Percentiles rank a stretch among this genome's conserved stretches.
Evolutionary conservation across 1,140 invertebrate species (phyloP).

Genomic region (Pollicipes pollicipes): DNA sequence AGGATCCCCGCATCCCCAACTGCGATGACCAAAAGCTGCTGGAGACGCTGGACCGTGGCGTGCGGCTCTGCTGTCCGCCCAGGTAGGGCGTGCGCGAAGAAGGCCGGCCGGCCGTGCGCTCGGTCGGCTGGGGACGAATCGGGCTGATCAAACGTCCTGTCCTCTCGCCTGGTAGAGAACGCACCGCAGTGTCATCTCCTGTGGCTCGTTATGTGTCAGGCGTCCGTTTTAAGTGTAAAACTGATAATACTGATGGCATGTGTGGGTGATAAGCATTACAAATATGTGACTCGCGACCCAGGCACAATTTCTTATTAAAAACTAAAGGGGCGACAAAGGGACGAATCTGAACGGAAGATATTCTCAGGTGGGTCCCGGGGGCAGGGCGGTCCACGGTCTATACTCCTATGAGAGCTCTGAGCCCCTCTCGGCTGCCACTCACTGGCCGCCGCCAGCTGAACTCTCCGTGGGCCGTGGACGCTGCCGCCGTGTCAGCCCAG

Average conservation of each 20-base stretch:
- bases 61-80: not conserved
- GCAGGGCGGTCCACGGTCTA: too few relatives aligned
- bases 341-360: too few relatives aligned
- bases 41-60: not conserved
- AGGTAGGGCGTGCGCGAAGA: not conserved
- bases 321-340: too few relatives aligned
- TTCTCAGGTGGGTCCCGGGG: too few relatives aligned
- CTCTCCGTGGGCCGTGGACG: too few relatives aligned
- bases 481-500: too few relatives aligned
- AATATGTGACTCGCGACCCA: too few relatives aligned
- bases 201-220: not conserved
- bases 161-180: not conserved
- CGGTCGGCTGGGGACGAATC: not conserved
- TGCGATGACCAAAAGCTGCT: not conserved
- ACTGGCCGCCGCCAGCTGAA: too few relatives aligned
- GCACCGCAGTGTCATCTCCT: not conserved
- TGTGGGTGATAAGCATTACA: too few relatives aligned
- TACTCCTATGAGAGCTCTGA: too few relatives aligned
- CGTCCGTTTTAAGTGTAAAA: not conserved
- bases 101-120: not conserved
- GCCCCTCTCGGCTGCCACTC: too few relatives aligned
- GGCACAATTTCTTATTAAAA: too few relatives aligned
- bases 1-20: not conserved
- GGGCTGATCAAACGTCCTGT: not conserved
- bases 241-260: not conserved